Evolutionary conservation across 2,113 vertebrate genomes (phyloP).

Genomic region (Ceyx cyanopectus): DNA sequence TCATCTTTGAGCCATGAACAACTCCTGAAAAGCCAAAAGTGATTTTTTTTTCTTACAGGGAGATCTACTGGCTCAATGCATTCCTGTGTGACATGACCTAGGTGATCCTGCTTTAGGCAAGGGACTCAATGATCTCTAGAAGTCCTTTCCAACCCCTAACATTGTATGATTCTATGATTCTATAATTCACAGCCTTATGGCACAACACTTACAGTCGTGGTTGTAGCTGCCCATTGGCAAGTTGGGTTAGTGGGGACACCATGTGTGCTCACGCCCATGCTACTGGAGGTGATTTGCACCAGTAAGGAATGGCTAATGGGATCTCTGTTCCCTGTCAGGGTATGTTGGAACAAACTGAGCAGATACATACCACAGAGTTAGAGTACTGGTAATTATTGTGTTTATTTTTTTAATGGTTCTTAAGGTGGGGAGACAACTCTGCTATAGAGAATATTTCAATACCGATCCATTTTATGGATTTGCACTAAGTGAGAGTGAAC

Average conservation of each 20-base stretch:
- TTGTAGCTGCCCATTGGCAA: not conserved
- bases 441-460: not conserved
- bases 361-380: not conserved
- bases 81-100: too few relatives aligned
- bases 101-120: too few relatives aligned
- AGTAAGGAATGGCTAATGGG: not conserved
- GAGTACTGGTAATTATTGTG: not conserved
- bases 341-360: not conserved
- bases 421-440: not conserved
- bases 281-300: not conserved
- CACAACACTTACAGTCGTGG: rapidly evolving
- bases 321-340: not conserved
- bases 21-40: not conserved
- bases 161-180: too few relatives aligned
- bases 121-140: too few relatives aligned
- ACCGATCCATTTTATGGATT: not conserved
- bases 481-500: not conserved
- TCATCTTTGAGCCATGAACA: not conserved
- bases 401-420: not conserved
- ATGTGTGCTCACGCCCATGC: rapidly evolving
- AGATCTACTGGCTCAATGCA: not conserved
- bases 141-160: too few relatives aligned
- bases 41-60: not conserved
- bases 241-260: rapidly evolving
- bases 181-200: not conserved